Percentiles rank a stretch among this genome's conserved stretches.
Evolutionary conservation across 2,797 vertebrate species (phyloP).

Genomic region (Steatocranus sp.): DNA sequence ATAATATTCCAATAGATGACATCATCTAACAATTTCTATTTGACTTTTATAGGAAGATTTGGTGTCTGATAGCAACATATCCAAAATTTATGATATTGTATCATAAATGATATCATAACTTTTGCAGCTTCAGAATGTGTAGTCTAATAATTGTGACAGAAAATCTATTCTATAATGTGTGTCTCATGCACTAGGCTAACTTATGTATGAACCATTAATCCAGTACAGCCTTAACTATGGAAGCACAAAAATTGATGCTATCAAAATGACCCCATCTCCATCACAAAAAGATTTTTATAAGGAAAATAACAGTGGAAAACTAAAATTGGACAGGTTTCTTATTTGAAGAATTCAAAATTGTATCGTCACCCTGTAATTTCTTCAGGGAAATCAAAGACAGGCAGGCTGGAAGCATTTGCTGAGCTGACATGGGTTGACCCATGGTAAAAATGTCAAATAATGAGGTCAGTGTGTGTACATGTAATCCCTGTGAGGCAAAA

Average conservation of each 20-base stretch:
- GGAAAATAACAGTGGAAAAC: not conserved
- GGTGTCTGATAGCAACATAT: not conserved
- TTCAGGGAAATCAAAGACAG: not conserved
- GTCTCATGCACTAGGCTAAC: not conserved
- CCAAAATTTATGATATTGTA: not conserved
- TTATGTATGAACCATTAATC: not conserved
- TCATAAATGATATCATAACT: not conserved
- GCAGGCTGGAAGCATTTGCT: not conserved
- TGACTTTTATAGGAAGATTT: not conserved
- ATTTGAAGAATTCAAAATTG: not conserved
- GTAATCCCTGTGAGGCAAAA: not conserved
- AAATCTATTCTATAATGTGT: not conserved
- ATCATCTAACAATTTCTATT: not conserved
- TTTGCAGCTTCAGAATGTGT: not conserved
- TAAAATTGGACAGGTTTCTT: not conserved
- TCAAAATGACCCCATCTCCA: fast-evolving
- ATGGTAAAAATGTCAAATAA: not conserved
- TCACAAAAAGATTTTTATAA: not conserved
- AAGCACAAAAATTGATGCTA: not conserved
- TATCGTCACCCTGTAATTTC: not conserved
- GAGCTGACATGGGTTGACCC: not conserved
- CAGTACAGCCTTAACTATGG: not conserved
- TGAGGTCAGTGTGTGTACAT: not conserved
- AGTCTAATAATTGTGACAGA: not conserved
- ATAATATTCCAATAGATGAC: not conserved